Evolutionary conservation across 2,797 vertebrate species (phyloP).

Genomic region (Leontopithecus rosalia): DNA sequence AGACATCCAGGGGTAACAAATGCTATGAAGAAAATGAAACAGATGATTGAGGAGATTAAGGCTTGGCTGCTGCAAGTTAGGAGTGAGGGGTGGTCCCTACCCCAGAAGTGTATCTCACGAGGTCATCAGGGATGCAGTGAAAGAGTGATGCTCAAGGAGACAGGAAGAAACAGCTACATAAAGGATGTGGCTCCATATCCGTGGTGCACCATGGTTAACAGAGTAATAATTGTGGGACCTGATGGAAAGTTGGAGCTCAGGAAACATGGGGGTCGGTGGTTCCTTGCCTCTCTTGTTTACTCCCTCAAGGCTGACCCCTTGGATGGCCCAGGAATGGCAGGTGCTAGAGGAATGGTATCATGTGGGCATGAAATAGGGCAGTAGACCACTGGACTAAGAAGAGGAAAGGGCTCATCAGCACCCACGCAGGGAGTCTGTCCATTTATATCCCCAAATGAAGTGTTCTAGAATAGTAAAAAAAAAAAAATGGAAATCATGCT

Average conservation of each 20-base stretch:
- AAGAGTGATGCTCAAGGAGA: background rate
- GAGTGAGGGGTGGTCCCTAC: background rate
- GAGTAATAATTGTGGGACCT: background rate
- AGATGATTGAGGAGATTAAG: accelerated
- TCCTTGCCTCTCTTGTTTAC: background rate
- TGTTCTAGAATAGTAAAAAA: background rate
- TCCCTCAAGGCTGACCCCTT: background rate
- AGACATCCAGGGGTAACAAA: background rate
- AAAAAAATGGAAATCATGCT: background rate
- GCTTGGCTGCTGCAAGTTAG: background rate
- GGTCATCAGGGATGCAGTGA: background rate
- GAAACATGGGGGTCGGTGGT: background rate
- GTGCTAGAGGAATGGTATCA: background rate
- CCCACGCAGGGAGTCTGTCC: background rate
- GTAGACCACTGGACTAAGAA: background rate
- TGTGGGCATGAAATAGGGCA: background rate
- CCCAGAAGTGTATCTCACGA: background rate
- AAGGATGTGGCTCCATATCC: background rate
- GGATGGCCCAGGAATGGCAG: background rate
- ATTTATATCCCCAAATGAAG: conserved; percentile 14
- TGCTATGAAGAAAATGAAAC: background rate
- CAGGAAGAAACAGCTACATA: background rate
- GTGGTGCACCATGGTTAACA: too few relatives aligned
- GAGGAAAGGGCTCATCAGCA: accelerated
- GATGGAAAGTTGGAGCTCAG: background rate